phyloP scores from a whole-genome alignment of 2,888 invertebrate genomes.

The Gnatocerus cornutus region DNA sequence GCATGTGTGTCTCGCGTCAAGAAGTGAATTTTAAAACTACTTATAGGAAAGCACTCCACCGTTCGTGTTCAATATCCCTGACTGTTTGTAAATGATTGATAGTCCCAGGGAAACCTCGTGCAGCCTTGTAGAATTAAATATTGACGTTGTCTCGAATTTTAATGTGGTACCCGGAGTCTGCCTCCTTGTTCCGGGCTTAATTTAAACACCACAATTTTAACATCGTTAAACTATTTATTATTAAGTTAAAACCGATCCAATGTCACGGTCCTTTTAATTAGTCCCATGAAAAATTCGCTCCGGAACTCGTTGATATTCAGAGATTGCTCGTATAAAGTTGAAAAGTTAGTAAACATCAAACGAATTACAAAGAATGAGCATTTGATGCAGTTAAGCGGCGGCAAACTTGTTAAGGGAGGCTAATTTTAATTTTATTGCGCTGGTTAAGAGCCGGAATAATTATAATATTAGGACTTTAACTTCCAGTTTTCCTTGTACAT shows the following conservation, averaged over 20 bases:
- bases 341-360: conserved; percentile 62
- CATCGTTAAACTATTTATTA: conserved; percentile 49
- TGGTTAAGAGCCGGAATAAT: conserved; percentile 67
- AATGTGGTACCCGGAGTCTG: conserved; percentile 52
- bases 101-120: conserved; percentile 64
- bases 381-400: conserved; percentile 61
- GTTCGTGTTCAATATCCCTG: conserved; percentile 61
- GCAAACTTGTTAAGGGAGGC: conserved; percentile 62
- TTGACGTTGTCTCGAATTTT: conserved; percentile 63
- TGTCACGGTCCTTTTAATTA: conserved; percentile 12
- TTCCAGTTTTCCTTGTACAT: conserved; percentile 61
- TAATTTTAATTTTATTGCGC: conserved; percentile 68
- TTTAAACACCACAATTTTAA: conserved; percentile 45
- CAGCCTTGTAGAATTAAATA: conserved; percentile 62
- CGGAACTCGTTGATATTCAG: conserved; percentile 46
- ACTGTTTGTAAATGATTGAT: conserved; percentile 68
- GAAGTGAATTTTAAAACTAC: conserved; percentile 61
- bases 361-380: conserved; percentile 59
- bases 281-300: conserved; percentile 12
- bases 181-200: conserved; percentile 43
- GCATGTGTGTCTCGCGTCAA: conserved; percentile 54
- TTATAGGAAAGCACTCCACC: conserved; percentile 57
- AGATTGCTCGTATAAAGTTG: conserved; percentile 51
- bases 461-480: conserved; percentile 65
- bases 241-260: conserved; percentile 32